Base-by-base conservation (phyloP, 2,797 vertebrate genomes). In the Myotis pilosus region DNA sequence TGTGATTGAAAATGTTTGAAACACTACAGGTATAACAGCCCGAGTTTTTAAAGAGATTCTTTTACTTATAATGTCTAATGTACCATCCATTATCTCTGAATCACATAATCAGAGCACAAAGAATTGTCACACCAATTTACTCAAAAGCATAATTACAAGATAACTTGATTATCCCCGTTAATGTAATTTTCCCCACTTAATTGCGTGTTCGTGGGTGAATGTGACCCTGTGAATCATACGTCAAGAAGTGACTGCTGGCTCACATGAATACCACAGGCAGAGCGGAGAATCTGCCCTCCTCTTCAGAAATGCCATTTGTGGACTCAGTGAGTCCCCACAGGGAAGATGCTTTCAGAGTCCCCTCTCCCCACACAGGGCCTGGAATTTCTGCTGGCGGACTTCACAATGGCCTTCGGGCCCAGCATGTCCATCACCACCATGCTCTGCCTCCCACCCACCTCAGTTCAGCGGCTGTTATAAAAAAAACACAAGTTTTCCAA, bases 161-260 rank as follows among this genome's bases (percentile, higher is more conserved):
- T 97, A 96, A 95, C 87, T 89, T 97, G 71, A 97, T 97, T 96
- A 96, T 96, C 90, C 85, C 81, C 44, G 95, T 96, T 97, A 98
- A 97, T 95, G 95, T 97, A 95, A 96, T 97, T 97, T 97, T 96
- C 74, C 92, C 94, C 92, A 89, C 89, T 96, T 97, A 96, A 92
- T 97, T 97, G 69, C 96, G 36, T 93, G 66, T 87, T 97, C 76
- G 51, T 44, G 60, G 94, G 91, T 83, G 92, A 97, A 96, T 96
- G 91, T 98, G 97, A 97, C 97, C 97, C 44, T 90, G 44, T 87
- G 41, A 95, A 85, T 96, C 72, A 89, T 92, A 96, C 38, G 57
- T 92, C 44, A 84, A 44, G 91, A 96, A 96, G 87, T 85, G 78
- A 94, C 5, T 0, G 0, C 84, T 96, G 72, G 81, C 97, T 97